Evolutionary conservation across 2,113 vertebrate species (phyloP), one percentile per base, ranked within the genome.

Genomic region (Acrocephalus kingi): DNA sequence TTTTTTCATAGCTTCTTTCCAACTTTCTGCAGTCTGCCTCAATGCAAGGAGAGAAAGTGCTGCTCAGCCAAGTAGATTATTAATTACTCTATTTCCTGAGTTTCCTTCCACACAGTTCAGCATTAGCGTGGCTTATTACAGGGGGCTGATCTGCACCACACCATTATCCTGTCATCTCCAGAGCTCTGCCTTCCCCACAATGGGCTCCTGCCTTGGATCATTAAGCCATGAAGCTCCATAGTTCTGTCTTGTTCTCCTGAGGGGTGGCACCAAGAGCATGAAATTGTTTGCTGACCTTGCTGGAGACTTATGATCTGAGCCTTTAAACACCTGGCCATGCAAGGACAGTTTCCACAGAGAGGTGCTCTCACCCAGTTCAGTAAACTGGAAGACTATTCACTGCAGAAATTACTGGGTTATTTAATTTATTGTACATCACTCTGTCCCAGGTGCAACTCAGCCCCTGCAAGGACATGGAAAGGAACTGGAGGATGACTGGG

Each of bases 261-360:
- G 37, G 27, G 11, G 18, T 49, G 24, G 21, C 62, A 87, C 46
- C 22, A 58, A 66, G 45, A 74, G 69, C 21, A 25, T 93, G 78
- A 94, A 93, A 88, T 90, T 43, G 1, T 49, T 69, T 8, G 1
- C 75, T 97, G 90, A 90, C 90, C 87, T 96, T 95, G 66, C 58
- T 6, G 4, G 54, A 79, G 35, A 59, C 30, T 87, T 89, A 56
- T 0, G 2, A 14, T 4, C 2, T 31, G 39, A 94, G 52, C 31
- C 74, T 75, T 62, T 87, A 35, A 94, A 68, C 3, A 37, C 77
- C 45, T 93, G 78, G 66, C 49, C n/a, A n/a, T 41, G 78, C 84
- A 82, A 95, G 54, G 66, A 51, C 66, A 58, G 49, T 93, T 94
- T 97, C 78, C 74, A 87, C 71, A 61, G 66, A 67, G 49, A 90